Conservation (phyloP, 2,888 invertebrate species). For the Campaea margaritaria region DNA sequence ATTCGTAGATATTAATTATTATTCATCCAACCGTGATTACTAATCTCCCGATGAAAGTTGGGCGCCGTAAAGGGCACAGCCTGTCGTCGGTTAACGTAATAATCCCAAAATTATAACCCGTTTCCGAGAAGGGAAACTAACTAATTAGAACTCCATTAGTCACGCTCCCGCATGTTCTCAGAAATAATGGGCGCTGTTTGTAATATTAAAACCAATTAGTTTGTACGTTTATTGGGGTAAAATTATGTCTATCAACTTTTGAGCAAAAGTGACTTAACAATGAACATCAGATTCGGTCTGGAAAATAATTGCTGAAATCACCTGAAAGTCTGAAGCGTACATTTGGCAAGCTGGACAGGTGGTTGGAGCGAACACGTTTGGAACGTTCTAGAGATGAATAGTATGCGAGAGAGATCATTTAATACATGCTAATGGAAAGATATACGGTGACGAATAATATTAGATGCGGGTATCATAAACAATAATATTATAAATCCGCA, state of each 20-base stretch:
- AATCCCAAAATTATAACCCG: conserved; percentile 17
- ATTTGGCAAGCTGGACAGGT: conserved; percentile 23
- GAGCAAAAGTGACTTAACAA: no score
- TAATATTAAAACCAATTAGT: conserved; percentile 16
- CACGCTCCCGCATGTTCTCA: conserved; percentile 12
- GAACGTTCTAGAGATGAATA: background rate
- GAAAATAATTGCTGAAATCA: no score
- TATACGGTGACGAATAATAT: background rate
- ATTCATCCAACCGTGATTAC: conserved; percentile 4
- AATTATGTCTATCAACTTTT: no score
- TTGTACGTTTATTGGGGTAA: background rate
- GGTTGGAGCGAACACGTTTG: conserved; percentile 2
- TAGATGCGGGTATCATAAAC: background rate
- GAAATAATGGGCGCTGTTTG: conserved; percentile 8
- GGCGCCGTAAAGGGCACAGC: conserved; percentile 7
- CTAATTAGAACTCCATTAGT: conserved; percentile 29
- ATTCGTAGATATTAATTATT: background rate
- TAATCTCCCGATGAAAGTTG: conserved; percentile 3
- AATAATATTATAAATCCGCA: background rate
- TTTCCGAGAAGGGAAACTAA: conserved; percentile 23
- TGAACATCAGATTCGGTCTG: no score
- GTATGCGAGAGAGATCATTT: background rate
- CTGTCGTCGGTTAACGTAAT: conserved; percentile 8
- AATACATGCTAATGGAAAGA: background rate
- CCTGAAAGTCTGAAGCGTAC: conserved; percentile 7